These are phyloP conservation scores for Formicarius rufipectus DNA, from an alignment of 2,113 vertebrate genomes.

Conservation along the genomic window DNA sequence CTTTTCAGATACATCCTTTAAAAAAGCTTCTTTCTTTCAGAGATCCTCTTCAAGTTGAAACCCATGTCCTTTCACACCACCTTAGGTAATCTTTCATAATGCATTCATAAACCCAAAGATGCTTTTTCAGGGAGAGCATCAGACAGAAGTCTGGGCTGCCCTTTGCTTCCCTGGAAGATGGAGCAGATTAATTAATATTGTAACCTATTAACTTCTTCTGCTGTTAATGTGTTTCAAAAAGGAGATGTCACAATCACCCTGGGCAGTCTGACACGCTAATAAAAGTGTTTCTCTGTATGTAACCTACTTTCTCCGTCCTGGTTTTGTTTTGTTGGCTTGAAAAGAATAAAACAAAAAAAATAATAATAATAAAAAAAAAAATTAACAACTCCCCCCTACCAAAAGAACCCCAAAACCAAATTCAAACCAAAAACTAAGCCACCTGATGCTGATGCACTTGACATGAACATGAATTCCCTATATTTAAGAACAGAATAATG, in stretches of 20 bases:
- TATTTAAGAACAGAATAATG: neutral
- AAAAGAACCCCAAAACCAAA: neutral
- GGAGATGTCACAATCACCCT: neutral
- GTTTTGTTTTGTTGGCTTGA: neutral
- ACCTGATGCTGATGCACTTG: neutral
- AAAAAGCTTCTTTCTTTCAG: neutral
- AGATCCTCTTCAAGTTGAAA: neutral
- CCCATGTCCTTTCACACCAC: neutral
- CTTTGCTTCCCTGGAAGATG: neutral
- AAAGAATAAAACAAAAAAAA: neutral
- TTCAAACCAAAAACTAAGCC: neutral
- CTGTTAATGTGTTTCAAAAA: neutral
- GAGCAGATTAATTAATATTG: neutral
- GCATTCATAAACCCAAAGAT: slow-evolving; percentile 2
- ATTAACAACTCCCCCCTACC: neutral
- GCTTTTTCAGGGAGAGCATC: neutral
- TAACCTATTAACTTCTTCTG: neutral
- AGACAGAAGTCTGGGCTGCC: neutral
- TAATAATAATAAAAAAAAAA: too few relatives aligned
- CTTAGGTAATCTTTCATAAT: slow-evolving; percentile 1
- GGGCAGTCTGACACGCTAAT: neutral
- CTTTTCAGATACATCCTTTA: neutral
- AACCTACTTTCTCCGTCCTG: neutral
- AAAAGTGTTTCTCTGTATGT: neutral
- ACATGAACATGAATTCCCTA: neutral